phyloP scores from a whole-genome alignment of 2,797 vertebrate genomes.

The Fringilla coelebs region DNA sequence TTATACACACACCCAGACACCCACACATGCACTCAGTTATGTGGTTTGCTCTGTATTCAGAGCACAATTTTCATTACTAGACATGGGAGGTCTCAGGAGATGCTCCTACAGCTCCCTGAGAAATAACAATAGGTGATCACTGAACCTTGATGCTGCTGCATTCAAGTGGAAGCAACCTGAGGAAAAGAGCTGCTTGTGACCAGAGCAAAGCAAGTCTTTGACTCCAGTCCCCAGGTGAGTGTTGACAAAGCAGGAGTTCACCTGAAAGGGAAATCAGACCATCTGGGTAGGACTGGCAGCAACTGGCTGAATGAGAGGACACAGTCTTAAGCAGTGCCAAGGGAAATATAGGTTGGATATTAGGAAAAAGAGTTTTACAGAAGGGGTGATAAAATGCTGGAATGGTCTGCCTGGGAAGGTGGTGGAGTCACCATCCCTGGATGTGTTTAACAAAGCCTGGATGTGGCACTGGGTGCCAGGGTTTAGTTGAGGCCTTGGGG shows the following conservation, averaged over 20 bases:
- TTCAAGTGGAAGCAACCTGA: background rate
- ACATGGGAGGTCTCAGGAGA: background rate
- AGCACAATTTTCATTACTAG: conserved; percentile 5
- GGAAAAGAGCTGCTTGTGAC: background rate
- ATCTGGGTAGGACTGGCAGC: background rate
- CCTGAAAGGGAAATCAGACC: background rate
- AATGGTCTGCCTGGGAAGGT: background rate
- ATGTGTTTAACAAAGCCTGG: background rate
- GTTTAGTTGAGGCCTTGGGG: background rate
- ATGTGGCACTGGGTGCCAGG: fast-evolving
- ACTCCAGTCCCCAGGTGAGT: background rate
- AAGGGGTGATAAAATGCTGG: background rate
- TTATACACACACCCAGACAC: background rate
- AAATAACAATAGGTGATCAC: background rate
- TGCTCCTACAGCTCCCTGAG: background rate
- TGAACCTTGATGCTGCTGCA: background rate
- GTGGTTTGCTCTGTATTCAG: background rate
- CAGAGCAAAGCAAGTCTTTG: background rate
- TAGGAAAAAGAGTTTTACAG: background rate
- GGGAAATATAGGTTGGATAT: background rate
- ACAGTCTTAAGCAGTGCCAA: background rate
- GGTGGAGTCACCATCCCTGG: background rate
- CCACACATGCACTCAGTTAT: background rate
- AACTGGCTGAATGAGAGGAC: background rate
- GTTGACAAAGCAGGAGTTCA: background rate